phyloP scores from a whole-genome alignment of 2,113 vertebrate species.

The Andinoacara biseriatus region DNA sequence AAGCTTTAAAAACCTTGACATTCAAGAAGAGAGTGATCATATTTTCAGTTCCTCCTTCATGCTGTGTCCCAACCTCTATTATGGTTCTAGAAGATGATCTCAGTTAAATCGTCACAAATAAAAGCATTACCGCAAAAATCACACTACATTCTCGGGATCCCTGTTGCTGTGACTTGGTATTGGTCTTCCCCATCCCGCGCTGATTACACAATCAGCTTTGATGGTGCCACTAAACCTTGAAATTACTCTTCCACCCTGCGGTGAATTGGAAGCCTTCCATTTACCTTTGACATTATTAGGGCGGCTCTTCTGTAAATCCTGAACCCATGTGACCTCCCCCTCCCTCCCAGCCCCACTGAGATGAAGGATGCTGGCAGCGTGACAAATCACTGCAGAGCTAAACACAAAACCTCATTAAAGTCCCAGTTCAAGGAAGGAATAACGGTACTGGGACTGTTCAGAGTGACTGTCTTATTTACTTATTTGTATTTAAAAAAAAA shows the following conservation, averaged over 20 bases:
- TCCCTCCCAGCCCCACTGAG: slow-evolving; percentile 11
- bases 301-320: slow-evolving; percentile 41
- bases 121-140: slow-evolving; percentile 11
- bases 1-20: background rate
- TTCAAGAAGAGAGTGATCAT: background rate
- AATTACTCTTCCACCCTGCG: slow-evolving; percentile 15
- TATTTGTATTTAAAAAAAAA: too few relatives aligned
- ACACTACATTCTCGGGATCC: background rate
- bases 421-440: slow-evolving; percentile 29
- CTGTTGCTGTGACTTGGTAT: slow-evolving; percentile 7
- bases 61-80: background rate
- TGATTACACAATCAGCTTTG: slow-evolving; percentile 41
- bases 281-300: slow-evolving; percentile 60
- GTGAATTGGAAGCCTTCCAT: slow-evolving; percentile 42
- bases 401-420: slow-evolving; percentile 48
- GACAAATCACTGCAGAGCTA: slow-evolving; percentile 40
- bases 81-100: background rate
- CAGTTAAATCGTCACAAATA: background rate
- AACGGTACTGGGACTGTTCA: slow-evolving; percentile 16
- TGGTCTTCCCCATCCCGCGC: slow-evolving; percentile 4
- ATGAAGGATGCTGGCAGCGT: slow-evolving; percentile 44
- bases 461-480: background rate
- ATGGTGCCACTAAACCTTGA: slow-evolving; percentile 34
- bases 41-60: background rate
- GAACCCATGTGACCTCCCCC: slow-evolving; percentile 25